A percentile compares a stretch with the other conserved stretches of the same genome.
phyloP scores from a whole-genome alignment of 1,140 invertebrate genomes.

The Drosophila orena region DNA sequence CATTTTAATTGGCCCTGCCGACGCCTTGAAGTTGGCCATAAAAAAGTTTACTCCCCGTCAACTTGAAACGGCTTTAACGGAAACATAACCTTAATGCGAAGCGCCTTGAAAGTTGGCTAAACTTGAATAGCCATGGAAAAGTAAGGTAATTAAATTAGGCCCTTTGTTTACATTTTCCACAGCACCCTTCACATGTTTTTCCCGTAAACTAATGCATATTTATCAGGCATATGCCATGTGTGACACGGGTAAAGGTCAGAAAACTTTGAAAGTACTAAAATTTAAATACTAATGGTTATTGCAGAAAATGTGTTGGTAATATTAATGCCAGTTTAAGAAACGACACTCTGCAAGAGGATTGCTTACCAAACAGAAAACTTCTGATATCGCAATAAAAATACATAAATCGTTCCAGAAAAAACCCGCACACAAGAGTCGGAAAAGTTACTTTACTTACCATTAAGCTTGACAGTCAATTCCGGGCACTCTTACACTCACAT shows the following conservation, averaged over 20 bases:
- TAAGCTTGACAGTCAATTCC: conserved; percentile 17
- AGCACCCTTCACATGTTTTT: conserved; percentile 1
- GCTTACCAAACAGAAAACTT: background rate
- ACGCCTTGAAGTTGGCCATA: conserved; percentile 45
- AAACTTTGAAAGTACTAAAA: background rate
- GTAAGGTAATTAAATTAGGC: conserved; percentile 42
- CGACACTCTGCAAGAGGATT: too few relatives aligned
- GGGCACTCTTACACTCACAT: conserved; percentile 1
- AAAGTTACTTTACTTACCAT: conserved; percentile 39
- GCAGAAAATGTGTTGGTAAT: background rate
- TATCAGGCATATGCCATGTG: conserved; percentile 50
- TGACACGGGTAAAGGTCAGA: background rate
- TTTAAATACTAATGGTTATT: background rate
- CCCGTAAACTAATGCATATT: conserved; percentile 27
- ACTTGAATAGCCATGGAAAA: conserved; percentile 9
- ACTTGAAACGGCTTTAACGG: conserved; percentile 44
- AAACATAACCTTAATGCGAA: conserved; percentile 16
- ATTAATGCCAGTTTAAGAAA: too few relatives aligned
- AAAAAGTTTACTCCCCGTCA: conserved; percentile 21
- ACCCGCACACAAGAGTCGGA: background rate
- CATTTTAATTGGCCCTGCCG: conserved; percentile 52
- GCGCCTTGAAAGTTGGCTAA: conserved; percentile 26
- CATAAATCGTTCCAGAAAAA: background rate
- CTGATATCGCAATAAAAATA: background rate
- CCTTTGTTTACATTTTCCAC: conserved; percentile 27